Base-by-base conservation (phyloP, 2,113 vertebrate genomes). In the Notarius lentiginosus region DNA sequence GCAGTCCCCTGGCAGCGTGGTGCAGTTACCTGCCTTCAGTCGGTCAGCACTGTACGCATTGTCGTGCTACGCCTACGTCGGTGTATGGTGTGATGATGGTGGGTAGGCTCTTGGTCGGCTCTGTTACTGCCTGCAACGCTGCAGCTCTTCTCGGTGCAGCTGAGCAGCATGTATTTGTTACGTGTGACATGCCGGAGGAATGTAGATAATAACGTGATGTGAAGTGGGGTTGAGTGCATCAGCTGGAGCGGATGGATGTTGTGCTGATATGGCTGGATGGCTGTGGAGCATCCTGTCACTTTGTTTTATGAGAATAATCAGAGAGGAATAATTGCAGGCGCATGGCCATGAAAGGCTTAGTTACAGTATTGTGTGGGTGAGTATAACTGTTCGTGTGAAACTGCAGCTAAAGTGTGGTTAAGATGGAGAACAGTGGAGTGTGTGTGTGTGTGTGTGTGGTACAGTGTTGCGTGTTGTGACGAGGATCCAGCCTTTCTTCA, bases 221-320 rank as follows among this genome's bases (percentile, higher is more conserved):
- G 9, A 79, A 89, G 88, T 89, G 79, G 72, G 55, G 49, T 11
- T 53, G 79, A 89, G 88, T 87, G 86, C 79, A 70, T 82, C 70
- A 58, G 63, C 65, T 73, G 79, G 76, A 18, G 65, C 55, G 63
- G 56, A 80, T 83, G 88, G 58, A 55, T 55, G 60, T 76, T 72
- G 65, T 89, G 41, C 30, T 75, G 83, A 87, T 61, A 27, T 68
- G 55, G 63, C 87, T 14, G 79, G 70, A 73, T 51, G 72, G 65
- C 17, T 72, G 24, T 83, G 49, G 83, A 77, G 56, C 34, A 47
- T 72, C 17, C 49, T 86, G 56, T 87, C 84, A 84, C 55, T 89
- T 81, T 87, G 81, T 85, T 82, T 81, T 61, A 83, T 79, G 49
- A 51, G 70, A 77, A 85, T 47, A 55, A 70, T 58, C 63, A 22